These are phyloP conservation scores for Centropyge bicolor DNA, from an alignment of 2,797 vertebrate genomes.

Conservation along the genomic window DNA sequence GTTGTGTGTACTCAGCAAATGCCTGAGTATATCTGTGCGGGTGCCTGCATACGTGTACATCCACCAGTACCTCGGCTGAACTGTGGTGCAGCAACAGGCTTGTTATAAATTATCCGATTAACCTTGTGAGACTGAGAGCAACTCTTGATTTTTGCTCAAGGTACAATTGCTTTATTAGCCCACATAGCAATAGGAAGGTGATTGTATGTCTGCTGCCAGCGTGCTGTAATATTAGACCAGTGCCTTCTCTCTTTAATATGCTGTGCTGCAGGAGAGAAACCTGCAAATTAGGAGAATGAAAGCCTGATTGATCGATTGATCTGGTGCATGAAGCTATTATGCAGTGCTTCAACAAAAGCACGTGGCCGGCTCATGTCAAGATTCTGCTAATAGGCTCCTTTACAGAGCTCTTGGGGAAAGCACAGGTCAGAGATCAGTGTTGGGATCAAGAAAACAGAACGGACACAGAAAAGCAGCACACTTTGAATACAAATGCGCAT, in stretches of 20 bases:
- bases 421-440: constrained; percentile 31
- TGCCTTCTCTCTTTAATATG: constrained; percentile 9
- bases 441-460: constrained; percentile 2
- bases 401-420: background rate
- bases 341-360: constrained; percentile 25
- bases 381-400: constrained; percentile 30
- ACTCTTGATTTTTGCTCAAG: constrained; percentile 70
- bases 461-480: background rate
- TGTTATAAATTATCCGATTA: constrained; percentile 80
- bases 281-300: constrained; percentile 41
- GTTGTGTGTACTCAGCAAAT: constrained; percentile 56
- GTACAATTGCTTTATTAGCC: constrained; percentile 69
- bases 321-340: constrained; percentile 31
- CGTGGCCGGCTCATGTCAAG: constrained; percentile 13
- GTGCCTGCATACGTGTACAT: constrained; percentile 20
- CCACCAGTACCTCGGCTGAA: constrained; percentile 51
- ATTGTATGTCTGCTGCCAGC: constrained; percentile 26
- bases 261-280: constrained; percentile 18
- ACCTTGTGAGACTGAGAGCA: constrained; percentile 70
- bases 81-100: constrained; percentile 40
- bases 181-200: constrained; percentile 38
- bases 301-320: constrained; percentile 62
- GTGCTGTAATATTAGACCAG: background rate
- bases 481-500: constrained; percentile 10
- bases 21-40: constrained; percentile 8